Evolutionary conservation across 2,888 invertebrate genomes (phyloP).

Genomic region (Pammene aurita): DNA sequence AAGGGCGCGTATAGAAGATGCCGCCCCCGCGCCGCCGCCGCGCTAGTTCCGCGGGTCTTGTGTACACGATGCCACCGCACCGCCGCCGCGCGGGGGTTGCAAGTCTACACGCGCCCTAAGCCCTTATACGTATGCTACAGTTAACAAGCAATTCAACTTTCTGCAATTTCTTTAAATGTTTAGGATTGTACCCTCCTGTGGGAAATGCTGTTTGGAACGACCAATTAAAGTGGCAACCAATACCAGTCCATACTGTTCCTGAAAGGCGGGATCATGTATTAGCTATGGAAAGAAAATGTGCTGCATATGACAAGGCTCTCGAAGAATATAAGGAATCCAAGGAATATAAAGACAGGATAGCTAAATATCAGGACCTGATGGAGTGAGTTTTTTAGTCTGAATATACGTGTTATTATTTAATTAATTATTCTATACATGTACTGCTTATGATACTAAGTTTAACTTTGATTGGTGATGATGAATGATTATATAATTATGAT

Average conservation of each 20-base stretch:
- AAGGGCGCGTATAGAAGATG: too few species aligned
- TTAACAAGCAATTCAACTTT: too few species aligned
- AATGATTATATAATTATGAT: too few species aligned
- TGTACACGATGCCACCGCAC: too few species aligned
- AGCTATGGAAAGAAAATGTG: constrained; percentile 85
- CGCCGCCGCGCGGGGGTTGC: too few species aligned
- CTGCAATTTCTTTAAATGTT: constrained; percentile 22
- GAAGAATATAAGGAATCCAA: constrained; percentile 76
- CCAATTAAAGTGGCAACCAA: constrained; percentile 88
- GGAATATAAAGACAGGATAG: constrained; percentile 81
- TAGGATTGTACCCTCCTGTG: constrained; percentile 87
- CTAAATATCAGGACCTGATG: constrained; percentile 85
- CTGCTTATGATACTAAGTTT: too few species aligned
- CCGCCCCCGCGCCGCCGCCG: too few species aligned
- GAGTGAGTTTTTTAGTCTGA: constrained; percentile 60
- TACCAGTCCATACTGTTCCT: constrained; percentile 88
- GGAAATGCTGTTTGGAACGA: constrained; percentile 84
- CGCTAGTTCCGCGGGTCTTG: too few species aligned
- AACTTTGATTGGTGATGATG: too few species aligned
- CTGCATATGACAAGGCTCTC: constrained; percentile 84
- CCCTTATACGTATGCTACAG: too few species aligned
- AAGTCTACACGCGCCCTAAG: too few species aligned
- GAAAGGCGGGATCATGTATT: constrained; percentile 85
- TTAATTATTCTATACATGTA: not conserved
- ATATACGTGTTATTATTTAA: too few species aligned